Evolutionary conservation across 2,797 vertebrate species (phyloP).

Genomic region (Enteromius radiatus): DNA sequence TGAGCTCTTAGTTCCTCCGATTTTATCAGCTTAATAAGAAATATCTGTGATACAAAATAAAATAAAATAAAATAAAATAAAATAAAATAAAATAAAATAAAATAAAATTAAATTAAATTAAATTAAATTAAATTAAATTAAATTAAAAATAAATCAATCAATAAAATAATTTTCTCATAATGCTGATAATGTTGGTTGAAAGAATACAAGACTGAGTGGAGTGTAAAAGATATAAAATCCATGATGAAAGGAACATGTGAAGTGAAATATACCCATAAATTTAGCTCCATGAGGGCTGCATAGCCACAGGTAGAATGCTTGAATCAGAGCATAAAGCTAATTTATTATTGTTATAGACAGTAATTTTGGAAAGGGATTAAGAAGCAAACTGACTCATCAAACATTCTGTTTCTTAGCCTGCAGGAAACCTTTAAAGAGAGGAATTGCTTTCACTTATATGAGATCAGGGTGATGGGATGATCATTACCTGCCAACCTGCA

Average conservation of each 20-base stretch:
- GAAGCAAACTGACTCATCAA: constrained; percentile 15
- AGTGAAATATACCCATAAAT: background rate
- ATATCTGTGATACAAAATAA: too few relatives aligned
- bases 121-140: background rate
- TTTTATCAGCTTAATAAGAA: background rate
- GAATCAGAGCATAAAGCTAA: background rate
- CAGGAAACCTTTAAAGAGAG: constrained; percentile 45
- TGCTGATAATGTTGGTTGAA: background rate
- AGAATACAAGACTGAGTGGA: background rate
- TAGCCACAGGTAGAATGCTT: background rate
- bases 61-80: too few relatives aligned
- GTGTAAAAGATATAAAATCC: background rate
- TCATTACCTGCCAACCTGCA: constrained; percentile 28
- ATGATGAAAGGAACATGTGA: background rate
- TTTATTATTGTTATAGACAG: background rate
- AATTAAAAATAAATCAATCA: too few relatives aligned
- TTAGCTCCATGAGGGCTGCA: background rate
- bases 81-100: too few relatives aligned
- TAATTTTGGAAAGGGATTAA: constrained; percentile 29
- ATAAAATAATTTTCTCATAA: background rate
- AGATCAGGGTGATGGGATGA: constrained; percentile 26
- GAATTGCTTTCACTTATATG: constrained; percentile 26
- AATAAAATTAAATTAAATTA: too few relatives aligned
- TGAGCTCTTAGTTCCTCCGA: background rate
- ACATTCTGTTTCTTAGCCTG: constrained; percentile 33